Conservation (phyloP, 2,797 vertebrate genomes). For the Macroramphosus scolopax region DNA sequence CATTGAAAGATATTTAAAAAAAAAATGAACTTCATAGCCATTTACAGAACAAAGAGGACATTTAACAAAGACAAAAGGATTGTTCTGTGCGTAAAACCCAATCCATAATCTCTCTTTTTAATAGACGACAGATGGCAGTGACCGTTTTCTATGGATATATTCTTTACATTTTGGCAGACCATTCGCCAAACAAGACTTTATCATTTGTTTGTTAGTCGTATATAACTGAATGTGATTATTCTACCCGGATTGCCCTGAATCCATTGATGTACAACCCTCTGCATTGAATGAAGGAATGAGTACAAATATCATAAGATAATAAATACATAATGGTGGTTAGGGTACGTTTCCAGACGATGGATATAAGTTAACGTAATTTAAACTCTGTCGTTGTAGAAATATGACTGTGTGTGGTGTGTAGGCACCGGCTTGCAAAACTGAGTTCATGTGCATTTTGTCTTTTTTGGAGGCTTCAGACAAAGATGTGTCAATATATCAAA, state of each 20-base stretch:
- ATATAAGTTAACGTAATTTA: no score
- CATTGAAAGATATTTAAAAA: conserved; percentile 29
- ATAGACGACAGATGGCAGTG: conserved; percentile 1
- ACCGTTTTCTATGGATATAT: conserved; percentile 9
- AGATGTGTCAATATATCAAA: conserved; percentile 60
- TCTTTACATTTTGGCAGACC: neutral
- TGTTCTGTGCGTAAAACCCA: conserved; percentile 21
- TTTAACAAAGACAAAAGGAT: conserved; percentile 47
- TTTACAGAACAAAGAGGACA: conserved; percentile 33
- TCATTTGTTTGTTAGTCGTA: neutral
- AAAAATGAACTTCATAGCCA: conserved; percentile 41
- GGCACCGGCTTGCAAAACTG: conserved; percentile 1
- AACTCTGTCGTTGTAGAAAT: no score
- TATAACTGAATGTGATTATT: neutral
- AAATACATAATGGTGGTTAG: no score
- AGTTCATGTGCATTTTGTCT: conserved; percentile 2
- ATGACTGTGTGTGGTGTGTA: no score
- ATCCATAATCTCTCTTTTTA: conserved; percentile 27
- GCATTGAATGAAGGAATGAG: no score
- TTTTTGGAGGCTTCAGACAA: conserved; percentile 54
- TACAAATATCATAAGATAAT: no score
- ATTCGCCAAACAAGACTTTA: neutral
- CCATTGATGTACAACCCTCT: no score
- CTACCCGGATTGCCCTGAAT: neutral
- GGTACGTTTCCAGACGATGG: no score